Evolutionary conservation across 2,113 vertebrate species (phyloP), one percentile per base, ranked within the genome.

Genomic region (Indri indri): DNA sequence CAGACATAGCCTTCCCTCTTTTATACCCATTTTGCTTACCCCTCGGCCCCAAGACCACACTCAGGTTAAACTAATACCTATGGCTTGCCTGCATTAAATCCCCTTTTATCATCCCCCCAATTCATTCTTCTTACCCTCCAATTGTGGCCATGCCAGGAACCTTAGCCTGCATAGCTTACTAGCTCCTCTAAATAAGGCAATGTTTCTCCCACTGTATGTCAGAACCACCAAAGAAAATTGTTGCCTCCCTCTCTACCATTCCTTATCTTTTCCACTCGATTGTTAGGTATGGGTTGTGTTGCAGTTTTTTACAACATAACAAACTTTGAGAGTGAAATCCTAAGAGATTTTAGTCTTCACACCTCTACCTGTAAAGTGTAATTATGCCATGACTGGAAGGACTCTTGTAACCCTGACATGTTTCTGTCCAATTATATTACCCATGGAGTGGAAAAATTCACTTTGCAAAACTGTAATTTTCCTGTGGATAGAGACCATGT

Each of bases 401-500:
- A 95, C 13, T 68, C 86, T 73, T 77, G 2, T 65, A 94, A 83
- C 42, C 10, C 45, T 73, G 57, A 52, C 34, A 47, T 91, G 80
- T 89, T 95, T 71, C 74, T 89, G 37, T 71, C 37, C 93, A 73
- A 95, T 87, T 85, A 93, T 61, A 74, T 79, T 89, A 96, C 2
- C 50, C 37, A 96, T 52, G n/a, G 88, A 92, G 34, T 79, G 25
- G 68, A 86, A 96, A 97, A 54, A 73, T 47, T 59, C 71, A 74
- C 57, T 88, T 79, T 85, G 16, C 20, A 91, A 91, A 97, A 84
- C 34, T 82, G 30, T 71, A 76, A 61, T 23, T 92, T 95, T 94
- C 66, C 32, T 80, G 34, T 76, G 18, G 22, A 54, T 73, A 94
- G 37, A 94, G 32, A 54, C 40, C 25, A 79, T 81, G 7, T 73